These are phyloP conservation scores for Atta texana DNA, from an alignment of 1,140 invertebrate genomes.

Conservation along the genomic window DNA sequence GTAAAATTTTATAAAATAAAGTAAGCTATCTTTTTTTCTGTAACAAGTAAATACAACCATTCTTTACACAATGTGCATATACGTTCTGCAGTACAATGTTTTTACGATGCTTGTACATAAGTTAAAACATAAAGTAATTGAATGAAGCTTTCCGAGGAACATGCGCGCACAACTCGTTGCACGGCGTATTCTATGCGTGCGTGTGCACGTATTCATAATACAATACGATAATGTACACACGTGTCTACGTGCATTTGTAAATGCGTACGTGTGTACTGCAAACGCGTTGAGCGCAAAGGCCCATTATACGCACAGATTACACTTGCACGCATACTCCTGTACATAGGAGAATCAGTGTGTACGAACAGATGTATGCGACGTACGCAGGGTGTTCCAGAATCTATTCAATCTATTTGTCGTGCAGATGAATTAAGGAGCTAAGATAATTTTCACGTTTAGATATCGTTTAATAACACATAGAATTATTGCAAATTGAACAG, in stretches of 20 bases:
- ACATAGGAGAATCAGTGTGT: constrained; percentile 2
- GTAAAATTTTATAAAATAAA: background rate
- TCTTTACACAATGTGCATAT: background rate
- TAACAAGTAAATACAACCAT: background rate
- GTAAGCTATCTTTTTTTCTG: background rate
- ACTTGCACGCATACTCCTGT: constrained; percentile 6
- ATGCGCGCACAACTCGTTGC: constrained; percentile 28
- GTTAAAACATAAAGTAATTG: constrained; percentile 30
- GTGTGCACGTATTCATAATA: constrained; percentile 46
- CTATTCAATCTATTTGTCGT: background rate
- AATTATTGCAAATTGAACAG: background rate
- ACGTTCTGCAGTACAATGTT: background rate
- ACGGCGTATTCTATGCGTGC: background rate
- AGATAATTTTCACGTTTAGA: constrained; percentile 5
- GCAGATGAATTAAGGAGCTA: background rate
- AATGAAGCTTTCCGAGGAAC: constrained; percentile 28
- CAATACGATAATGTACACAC: constrained; percentile 42
- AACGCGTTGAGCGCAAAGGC: constrained; percentile 18
- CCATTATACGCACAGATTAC: constrained; percentile 24
- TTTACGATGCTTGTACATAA: constrained; percentile 14
- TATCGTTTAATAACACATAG: background rate
- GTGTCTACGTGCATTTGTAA: constrained; percentile 35
- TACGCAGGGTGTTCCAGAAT: background rate
- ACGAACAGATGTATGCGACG: constrained; percentile 9
- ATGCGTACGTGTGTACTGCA: constrained; percentile 29